phyloP scores from a whole-genome alignment of 2,797 vertebrate species.

The Sebastes minor region DNA sequence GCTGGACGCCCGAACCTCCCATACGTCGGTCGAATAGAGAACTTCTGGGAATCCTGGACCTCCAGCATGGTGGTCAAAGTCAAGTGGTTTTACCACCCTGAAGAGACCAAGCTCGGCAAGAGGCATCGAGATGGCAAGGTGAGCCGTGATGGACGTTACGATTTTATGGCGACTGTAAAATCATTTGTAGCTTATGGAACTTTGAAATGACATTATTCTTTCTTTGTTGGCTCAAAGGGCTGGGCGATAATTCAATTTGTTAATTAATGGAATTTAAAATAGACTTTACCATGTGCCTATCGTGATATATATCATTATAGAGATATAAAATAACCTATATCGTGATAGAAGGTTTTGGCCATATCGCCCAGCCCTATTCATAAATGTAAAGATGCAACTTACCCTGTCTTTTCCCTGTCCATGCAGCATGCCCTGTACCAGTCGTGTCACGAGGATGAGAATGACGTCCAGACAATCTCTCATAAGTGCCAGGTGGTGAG shows the following conservation, averaged over 20 bases:
- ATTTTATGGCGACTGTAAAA: not conserved
- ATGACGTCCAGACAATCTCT: conserved; percentile 99
- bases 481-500: conserved; percentile 98
- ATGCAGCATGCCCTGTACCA: conserved; percentile 94
- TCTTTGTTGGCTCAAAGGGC: not conserved
- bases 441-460: conserved; percentile 97
- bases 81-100: conserved; percentile 99
- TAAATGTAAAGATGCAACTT: not conserved
- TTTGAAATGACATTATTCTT: not conserved
- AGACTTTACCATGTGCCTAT: not conserved
- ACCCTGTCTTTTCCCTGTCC: conserved; percentile 18
- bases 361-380: not conserved
- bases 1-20: conserved; percentile 94
- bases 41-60: conserved; percentile 98
- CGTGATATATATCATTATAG: not conserved
- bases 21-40: conserved; percentile 96
- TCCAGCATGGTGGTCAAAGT: conserved; percentile 98
- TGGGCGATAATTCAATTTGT: too few species aligned
- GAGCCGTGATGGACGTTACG: not conserved
- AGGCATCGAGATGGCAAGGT: conserved; percentile 91
- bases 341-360: not conserved
- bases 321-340: not conserved
- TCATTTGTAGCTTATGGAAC: not conserved
- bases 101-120: conserved; percentile 96
- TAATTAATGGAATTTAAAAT: not conserved